Conservation (phyloP, 2,888 invertebrate species). For the Teleogryllus oceanicus region DNA sequence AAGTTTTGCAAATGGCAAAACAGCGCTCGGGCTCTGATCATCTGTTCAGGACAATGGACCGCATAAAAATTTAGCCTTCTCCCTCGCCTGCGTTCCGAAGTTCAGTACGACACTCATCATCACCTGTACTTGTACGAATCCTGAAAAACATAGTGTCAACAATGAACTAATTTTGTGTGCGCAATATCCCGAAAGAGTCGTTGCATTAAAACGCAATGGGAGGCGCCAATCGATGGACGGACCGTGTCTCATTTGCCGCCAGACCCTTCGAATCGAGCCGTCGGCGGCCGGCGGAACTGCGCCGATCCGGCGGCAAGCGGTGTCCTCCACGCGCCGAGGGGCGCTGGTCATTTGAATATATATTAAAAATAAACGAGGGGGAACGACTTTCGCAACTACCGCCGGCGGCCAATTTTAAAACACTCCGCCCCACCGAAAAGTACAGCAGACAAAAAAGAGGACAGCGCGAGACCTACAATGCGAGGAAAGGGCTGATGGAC, state of each 20-base stretch:
- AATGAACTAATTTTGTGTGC: too few relatives aligned
- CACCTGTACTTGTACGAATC: not conserved
- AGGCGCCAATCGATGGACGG: too few relatives aligned
- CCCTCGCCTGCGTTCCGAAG: not conserved
- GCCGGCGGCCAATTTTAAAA: not conserved
- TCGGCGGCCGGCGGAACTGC: too few relatives aligned
- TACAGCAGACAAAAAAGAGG: not conserved
- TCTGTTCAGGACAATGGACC: not conserved
- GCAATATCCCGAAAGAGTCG: too few relatives aligned
- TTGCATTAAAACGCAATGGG: too few relatives aligned
- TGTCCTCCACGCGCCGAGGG: not conserved
- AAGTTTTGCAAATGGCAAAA: too few relatives aligned
- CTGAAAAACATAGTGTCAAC: too few relatives aligned
- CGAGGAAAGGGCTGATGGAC: not conserved
- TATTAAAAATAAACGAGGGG: constrained; percentile 3
- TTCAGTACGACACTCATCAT: not conserved
- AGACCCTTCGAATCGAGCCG: too few relatives aligned
- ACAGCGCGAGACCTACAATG: not conserved
- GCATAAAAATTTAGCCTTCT: not conserved
- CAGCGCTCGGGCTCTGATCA: not conserved
- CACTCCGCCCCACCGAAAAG: not conserved
- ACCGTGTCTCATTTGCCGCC: too few relatives aligned
- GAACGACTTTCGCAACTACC: not conserved
- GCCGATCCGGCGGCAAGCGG: not conserved
- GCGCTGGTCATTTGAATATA: not conserved